phyloP scores from a whole-genome alignment of 2,888 invertebrate genomes.

The Cantharis nigra region DNA sequence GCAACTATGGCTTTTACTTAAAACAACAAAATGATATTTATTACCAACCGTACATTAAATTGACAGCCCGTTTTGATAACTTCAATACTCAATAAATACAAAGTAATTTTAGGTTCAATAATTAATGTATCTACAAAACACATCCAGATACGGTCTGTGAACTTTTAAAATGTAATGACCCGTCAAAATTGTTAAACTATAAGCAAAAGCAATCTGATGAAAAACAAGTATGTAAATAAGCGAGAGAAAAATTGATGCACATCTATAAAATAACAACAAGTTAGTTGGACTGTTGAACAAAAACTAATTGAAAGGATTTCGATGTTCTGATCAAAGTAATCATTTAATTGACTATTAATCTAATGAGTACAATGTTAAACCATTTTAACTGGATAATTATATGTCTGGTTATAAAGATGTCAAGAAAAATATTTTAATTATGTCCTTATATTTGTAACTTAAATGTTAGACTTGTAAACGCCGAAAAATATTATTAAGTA shows the following conservation, averaged over 20 bases:
- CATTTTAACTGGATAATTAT: conserved; percentile 19
- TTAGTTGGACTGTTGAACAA: conserved; percentile 32
- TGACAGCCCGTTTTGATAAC: background rate
- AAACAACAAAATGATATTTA: background rate
- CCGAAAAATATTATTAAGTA: background rate
- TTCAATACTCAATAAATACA: conserved; percentile 15
- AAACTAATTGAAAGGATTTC: conserved; percentile 44
- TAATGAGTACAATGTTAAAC: conserved; percentile 25
- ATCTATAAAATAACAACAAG: conserved; percentile 36
- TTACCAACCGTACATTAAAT: background rate
- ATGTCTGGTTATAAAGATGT: background rate
- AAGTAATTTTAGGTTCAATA: conserved; percentile 7
- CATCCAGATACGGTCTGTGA: conserved; percentile 23
- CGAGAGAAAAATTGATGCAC: conserved; percentile 35
- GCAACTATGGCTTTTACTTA: background rate
- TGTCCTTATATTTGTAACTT: background rate
- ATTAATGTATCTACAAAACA: conserved; percentile 9
- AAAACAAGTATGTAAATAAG: conserved; percentile 43
- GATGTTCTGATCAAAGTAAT: conserved; percentile 34
- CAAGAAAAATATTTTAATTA: conserved; percentile 15
- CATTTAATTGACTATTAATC: conserved; percentile 42
- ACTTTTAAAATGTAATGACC: conserved; percentile 23
- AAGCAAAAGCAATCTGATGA: conserved; percentile 33
- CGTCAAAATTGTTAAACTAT: conserved; percentile 25
- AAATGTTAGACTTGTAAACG: background rate